Evolutionary conservation across 2,888 invertebrate species (phyloP), one percentile per base, ranked within the genome.

Genomic region (Polyommatus iphigenia): DNA sequence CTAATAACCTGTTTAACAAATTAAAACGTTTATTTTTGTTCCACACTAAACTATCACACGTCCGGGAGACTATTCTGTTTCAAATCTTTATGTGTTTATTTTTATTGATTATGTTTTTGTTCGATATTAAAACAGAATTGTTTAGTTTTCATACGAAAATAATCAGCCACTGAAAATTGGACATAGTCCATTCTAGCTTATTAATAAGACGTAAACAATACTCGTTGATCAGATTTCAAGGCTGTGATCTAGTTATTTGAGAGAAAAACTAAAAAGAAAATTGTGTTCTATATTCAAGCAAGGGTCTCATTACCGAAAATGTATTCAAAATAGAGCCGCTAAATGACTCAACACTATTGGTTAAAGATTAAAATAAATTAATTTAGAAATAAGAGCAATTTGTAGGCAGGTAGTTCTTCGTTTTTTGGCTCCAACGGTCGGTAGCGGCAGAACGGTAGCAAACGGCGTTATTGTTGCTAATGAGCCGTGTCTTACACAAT

Each of bases 1-100:
- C 90, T 90, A 92, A 92, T 92, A 92, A 92, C 88, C 88, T 89
- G 91, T 91, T 89, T 88, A 91, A 90, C 89, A 90, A 91, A 91
- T 91, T 90, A 91, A 91, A 90, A 88, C 87, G 90, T 92, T 92
- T 93, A 92, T 92, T 93, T 92, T 91, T 83, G 89, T 91, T 92
- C 87, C 84, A 85, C 87, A 89, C 89, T 88, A 87, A 90, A 88
- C 91, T 88, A 92, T 91, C 92, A 92, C 91, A 91, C 87, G 90
- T 89, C 90, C 91, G 89, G 87, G 87, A 89, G 89, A 90, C 87
- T 86, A 89, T 90, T 91, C 92, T 93, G 93, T 91, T 93, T 92
- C 91, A 87, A 91, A 92, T 93, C 92, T 89, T 83, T 85, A 84
- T 83, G 84, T 85, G 86, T 87, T 87, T 92, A 89, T 90, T 91